phyloP scores from a whole-genome alignment of 2,113 vertebrate species.

The Bufo bufo region DNA sequence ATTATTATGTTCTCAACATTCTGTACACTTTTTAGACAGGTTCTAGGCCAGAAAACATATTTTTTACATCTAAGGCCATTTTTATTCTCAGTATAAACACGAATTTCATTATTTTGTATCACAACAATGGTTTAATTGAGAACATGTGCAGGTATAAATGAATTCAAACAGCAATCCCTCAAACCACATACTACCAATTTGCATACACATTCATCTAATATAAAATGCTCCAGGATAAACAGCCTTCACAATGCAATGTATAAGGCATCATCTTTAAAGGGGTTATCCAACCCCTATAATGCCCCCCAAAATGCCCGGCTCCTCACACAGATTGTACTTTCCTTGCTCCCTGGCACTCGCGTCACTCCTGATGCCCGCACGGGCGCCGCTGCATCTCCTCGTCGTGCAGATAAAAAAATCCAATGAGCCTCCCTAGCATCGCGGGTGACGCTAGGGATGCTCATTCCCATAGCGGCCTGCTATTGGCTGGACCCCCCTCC shows the following conservation, averaged over 20 bases:
- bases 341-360: too few relatives aligned
- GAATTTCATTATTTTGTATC: neutral
- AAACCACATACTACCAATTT: neutral
- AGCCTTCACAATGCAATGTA: neutral
- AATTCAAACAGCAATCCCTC: neutral
- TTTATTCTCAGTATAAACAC: neutral
- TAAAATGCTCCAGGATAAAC: neutral
- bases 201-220: neutral
- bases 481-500: too few relatives aligned
- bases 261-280: neutral
- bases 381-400: too few relatives aligned
- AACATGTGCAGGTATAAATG: neutral
- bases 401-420: too few relatives aligned
- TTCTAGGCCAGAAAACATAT: neutral
- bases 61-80: neutral
- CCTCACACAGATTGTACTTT: too few relatives aligned
- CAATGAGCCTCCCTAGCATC: too few relatives aligned
- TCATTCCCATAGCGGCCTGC: too few relatives aligned
- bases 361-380: too few relatives aligned
- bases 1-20: neutral
- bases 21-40: neutral
- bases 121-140: neutral
- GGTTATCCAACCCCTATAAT: too few relatives aligned
- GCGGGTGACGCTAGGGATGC: too few relatives aligned
- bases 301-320: too few relatives aligned